Conservation (phyloP, 2,797 vertebrate genomes). For the Leucoraja ocellata region DNA sequence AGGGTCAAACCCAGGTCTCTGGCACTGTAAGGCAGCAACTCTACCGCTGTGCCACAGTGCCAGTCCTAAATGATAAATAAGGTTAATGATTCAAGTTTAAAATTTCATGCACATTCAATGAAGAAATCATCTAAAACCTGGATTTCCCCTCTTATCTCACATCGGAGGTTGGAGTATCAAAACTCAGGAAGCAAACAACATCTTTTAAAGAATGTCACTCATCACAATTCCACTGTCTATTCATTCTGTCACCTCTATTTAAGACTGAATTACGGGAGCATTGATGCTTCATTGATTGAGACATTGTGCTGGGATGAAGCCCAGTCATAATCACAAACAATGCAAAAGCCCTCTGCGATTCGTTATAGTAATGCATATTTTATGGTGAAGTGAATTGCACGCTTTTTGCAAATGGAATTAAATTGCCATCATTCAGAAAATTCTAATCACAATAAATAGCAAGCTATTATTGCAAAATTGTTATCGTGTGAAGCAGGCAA, state of each 20-base stretch:
- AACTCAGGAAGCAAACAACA: background rate
- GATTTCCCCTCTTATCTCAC: background rate
- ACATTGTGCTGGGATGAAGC: background rate
- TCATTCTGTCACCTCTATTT: background rate
- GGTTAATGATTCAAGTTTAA: background rate
- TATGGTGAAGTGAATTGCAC: constrained; percentile 10
- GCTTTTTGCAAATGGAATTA: constrained; percentile 10
- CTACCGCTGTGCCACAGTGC: too few species aligned
- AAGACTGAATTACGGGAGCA: background rate
- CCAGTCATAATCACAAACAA: background rate
- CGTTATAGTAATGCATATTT: background rate
- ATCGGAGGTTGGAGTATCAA: background rate
- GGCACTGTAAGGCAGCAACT: too few species aligned
- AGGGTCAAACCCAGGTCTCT: too few species aligned
- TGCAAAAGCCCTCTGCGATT: background rate
- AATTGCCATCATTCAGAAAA: constrained; percentile 20
- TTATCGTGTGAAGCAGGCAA: background rate
- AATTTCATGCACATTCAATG: background rate
- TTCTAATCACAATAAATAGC: constrained; percentile 28
- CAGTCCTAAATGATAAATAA: too few species aligned
- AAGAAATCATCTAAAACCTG: background rate
- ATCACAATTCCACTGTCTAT: background rate
- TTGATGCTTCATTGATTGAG: background rate
- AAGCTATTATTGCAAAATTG: background rate
- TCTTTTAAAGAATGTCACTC: background rate